A percentile compares a stretch with the other conserved stretches of the same genome.
These are phyloP conservation scores for Chaetoderma sp. DNA, from an alignment of 2,888 invertebrate genomes.

Conservation along the genomic window DNA sequence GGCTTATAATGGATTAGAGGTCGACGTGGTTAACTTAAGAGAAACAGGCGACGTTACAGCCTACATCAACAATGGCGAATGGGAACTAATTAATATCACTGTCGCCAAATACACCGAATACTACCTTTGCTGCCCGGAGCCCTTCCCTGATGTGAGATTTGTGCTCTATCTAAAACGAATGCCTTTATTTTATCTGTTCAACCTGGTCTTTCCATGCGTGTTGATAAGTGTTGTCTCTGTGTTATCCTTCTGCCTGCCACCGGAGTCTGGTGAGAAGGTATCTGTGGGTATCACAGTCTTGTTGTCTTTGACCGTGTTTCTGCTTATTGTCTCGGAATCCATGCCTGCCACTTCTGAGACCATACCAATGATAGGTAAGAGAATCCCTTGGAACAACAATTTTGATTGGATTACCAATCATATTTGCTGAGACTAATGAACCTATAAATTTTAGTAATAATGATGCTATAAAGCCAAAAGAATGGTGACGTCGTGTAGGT, in stretches of 20 bases:
- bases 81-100: neutral
- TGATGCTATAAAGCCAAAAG: too few species aligned
- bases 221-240: slow-evolving; percentile 1
- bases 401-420: neutral
- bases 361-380: slow-evolving; percentile 1
- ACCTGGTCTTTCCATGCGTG: neutral
- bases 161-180: neutral
- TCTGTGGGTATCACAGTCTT: neutral
- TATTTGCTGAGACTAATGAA: too few species aligned
- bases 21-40: neutral
- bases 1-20: neutral
- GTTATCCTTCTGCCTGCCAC: neutral
- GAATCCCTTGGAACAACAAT: too few species aligned
- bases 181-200: slow-evolving; percentile 1
- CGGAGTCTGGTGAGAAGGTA: slow-evolving; percentile 2
- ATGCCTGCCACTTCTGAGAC: slow-evolving; percentile 2
- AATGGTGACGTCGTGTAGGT: too few species aligned
- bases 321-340: neutral
- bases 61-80: slow-evolving; percentile 6
- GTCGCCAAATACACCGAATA: slow-evolving; percentile 7
- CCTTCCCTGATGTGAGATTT: neutral
- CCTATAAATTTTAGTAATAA: too few species aligned
- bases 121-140: neutral
- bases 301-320: slow-evolving; percentile 1
- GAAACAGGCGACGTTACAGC: neutral